Conservation (phyloP, 2,888 invertebrate genomes). For the Acanthopleura granulata region DNA sequence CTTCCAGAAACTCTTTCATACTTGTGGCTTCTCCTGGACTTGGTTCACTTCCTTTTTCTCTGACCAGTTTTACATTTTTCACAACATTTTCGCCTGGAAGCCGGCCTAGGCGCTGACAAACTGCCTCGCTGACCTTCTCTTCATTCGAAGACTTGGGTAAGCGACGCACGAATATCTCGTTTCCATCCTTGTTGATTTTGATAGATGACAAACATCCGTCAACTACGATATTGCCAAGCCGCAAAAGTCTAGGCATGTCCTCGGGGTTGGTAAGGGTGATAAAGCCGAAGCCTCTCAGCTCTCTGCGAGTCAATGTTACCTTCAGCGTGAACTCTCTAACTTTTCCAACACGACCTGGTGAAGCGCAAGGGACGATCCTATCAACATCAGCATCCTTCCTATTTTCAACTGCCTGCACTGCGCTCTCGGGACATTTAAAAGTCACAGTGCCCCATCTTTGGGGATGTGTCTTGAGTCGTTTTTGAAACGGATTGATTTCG, state of each 20-base stretch:
- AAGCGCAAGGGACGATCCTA: neutral
- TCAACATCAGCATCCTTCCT: neutral
- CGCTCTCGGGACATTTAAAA: conserved; percentile 31
- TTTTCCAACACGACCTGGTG: no score
- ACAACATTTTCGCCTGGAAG: neutral
- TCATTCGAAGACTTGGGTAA: conserved; percentile 31
- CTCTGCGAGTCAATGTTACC: conserved; percentile 47
- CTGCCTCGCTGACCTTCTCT: conserved; percentile 24
- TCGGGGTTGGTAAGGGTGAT: conserved; percentile 35
- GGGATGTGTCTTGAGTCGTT: neutral
- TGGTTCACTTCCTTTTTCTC: neutral
- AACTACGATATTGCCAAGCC: neutral
- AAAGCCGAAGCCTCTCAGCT: conserved; percentile 44
- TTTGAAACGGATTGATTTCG: conserved; percentile 5
- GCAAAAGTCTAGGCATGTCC: conserved; percentile 25
- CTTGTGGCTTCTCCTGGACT: neutral
- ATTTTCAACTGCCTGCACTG: conserved; percentile 25
- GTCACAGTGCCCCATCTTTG: conserved; percentile 47
- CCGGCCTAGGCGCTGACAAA: neutral
- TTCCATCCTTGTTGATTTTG: conserved; percentile 6
- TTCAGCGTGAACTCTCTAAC: conserved; percentile 26
- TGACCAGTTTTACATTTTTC: neutral
- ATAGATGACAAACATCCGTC: conserved; percentile 15
- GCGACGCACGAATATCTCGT: conserved; percentile 25
- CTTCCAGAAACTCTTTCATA: no score